Conservation (phyloP, 2,888 invertebrate species). For the Pristionchus maxplancki region DNA sequence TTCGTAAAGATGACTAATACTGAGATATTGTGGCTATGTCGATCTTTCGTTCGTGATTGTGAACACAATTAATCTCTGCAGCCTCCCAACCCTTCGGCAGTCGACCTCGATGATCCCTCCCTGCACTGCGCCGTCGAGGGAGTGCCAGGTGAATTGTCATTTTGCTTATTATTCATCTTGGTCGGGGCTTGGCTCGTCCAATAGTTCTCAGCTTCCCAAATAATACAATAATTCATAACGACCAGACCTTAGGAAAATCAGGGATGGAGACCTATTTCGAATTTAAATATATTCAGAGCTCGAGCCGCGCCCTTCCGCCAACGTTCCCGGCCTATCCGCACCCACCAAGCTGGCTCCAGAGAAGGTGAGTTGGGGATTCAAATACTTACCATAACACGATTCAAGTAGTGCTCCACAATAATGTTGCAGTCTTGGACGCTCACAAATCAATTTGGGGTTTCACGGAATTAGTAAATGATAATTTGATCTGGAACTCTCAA, state of each 20-base stretch:
- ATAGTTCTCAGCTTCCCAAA: background rate
- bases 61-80: background rate
- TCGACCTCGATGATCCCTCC: constrained; percentile 33
- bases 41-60: background rate
- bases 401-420: no score
- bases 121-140: constrained; percentile 25
- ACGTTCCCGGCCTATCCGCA: background rate
- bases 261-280: no score
- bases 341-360: background rate
- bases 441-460: background rate
- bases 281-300: background rate
- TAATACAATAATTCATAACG: background rate
- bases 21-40: background rate
- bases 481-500: no score
- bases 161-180: background rate
- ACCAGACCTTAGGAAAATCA: no score
- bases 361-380: background rate
- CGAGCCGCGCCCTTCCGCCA: constrained; percentile 18
- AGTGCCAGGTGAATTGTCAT: background rate
- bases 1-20: background rate
- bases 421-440: no score
- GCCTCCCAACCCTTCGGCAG: background rate
- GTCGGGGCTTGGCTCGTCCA: background rate
- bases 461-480: no score
- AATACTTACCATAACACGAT: no score